phyloP scores from a whole-genome alignment of 2,113 vertebrate species.

The Clarias magur region DNA sequence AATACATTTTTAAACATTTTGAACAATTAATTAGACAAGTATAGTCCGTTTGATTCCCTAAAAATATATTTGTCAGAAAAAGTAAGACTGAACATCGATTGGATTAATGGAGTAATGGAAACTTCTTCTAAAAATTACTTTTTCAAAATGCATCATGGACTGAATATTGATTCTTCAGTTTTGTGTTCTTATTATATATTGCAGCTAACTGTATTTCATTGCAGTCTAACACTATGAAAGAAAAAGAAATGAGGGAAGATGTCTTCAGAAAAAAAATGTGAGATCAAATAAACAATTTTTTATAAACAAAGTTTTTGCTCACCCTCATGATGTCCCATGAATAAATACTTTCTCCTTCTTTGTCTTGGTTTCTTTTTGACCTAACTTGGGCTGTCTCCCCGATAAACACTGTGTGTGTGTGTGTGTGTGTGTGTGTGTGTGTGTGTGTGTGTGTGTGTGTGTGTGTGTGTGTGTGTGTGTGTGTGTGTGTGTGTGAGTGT shows the following conservation, averaged over 20 bases:
- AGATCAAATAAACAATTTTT: not conserved
- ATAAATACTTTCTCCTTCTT: not conserved
- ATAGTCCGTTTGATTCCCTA: not conserved
- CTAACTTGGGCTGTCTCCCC: not conserved
- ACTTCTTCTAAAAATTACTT: not conserved
- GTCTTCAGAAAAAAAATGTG: not conserved
- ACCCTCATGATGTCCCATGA: slow-evolving; percentile 49
- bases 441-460: not conserved
- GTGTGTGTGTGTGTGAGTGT: not conserved
- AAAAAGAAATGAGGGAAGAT: not conserved
- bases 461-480: not conserved
- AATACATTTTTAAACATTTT: not conserved
- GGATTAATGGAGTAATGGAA: not conserved
- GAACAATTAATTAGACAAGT: not conserved
- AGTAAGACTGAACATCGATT: not conserved
- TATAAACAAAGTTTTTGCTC: slow-evolving; percentile 21
- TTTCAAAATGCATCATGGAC: not conserved
- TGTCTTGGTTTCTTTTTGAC: not conserved
- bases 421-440: not conserved
- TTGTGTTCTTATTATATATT: not conserved
- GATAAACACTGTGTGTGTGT: not conserved
- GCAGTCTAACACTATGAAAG: not conserved
- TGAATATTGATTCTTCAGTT: not conserved
- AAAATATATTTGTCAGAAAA: not conserved
- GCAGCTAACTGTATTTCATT: not conserved